Conservation (phyloP, 2,797 vertebrate species). For the Sebastes vulpes region DNA sequence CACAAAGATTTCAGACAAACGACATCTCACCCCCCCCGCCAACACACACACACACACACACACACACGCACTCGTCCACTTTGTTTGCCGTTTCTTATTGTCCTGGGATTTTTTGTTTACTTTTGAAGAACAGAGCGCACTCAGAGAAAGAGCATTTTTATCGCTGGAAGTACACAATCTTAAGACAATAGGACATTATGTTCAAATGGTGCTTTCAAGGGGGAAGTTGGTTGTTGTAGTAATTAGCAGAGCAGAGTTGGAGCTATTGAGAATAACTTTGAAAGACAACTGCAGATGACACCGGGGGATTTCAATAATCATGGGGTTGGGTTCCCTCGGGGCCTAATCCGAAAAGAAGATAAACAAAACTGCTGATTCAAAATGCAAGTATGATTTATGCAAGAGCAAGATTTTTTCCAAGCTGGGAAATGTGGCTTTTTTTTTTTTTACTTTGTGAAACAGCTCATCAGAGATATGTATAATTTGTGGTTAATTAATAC, state of each 20-base stretch:
- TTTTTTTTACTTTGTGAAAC: conserved; percentile 4
- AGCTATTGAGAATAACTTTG: conserved; percentile 78
- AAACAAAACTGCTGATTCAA: conserved; percentile 82
- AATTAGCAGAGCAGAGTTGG: conserved; percentile 77
- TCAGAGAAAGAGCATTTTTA: conserved; percentile 69
- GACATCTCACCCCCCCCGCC: conserved; percentile 42
- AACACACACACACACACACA: too few relatives aligned
- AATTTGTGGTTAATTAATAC: background rate
- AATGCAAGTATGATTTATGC: conserved; percentile 59
- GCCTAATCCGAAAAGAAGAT: conserved; percentile 83
- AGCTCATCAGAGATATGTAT: background rate
- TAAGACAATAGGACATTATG: conserved; percentile 76
- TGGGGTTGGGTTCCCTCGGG: conserved; percentile 73
- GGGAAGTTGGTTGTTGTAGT: conserved; percentile 72
- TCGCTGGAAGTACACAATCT: conserved; percentile 72
- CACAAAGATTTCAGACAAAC: conserved; percentile 79
- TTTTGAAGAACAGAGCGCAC: conserved; percentile 73
- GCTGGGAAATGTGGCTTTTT: conserved; percentile 29
- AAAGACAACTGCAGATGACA: conserved; percentile 82
- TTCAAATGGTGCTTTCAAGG: conserved; percentile 77
- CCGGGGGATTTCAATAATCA: conserved; percentile 81
- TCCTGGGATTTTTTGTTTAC: conserved; percentile 79
- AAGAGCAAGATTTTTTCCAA: conserved; percentile 47
- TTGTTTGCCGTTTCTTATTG: conserved; percentile 78
- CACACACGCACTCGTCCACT: conserved; percentile 67